Conservation (phyloP, 2,797 vertebrate species). For the Cercopithecus mitis region DNA sequence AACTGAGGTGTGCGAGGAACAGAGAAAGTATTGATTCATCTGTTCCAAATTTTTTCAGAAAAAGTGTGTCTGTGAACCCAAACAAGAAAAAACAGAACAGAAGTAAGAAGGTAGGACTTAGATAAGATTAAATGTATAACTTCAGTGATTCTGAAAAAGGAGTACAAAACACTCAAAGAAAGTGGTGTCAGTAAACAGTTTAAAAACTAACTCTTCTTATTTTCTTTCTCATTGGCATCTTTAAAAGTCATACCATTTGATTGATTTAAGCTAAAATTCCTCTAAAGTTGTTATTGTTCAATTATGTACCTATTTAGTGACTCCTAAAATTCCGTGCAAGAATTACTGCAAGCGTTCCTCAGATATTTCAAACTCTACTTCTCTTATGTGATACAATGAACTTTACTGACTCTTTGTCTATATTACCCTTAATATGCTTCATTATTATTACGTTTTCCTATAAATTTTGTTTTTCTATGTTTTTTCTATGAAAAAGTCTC, state of each 20-base stretch:
- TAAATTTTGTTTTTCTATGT: constrained; percentile 20
- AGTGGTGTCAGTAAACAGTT: constrained; percentile 58
- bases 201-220: not conserved
- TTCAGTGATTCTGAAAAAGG: constrained; percentile 59
- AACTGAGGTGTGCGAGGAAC: constrained; percentile 31
- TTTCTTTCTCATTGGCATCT: not conserved
- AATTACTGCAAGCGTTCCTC: constrained; percentile 66
- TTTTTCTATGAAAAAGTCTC: constrained; percentile 63
- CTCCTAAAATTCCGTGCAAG: constrained; percentile 66
- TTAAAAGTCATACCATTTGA: constrained; percentile 48
- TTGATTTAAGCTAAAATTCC: constrained; percentile 66
- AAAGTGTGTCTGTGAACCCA: constrained; percentile 2
- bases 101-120: not conserved
- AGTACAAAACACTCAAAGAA: constrained; percentile 41
- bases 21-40: constrained; percentile 46
- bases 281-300: constrained; percentile 77
- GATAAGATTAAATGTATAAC: not conserved
- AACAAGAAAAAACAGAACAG: not conserved
- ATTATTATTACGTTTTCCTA: constrained; percentile 73
- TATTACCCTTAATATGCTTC: constrained; percentile 65
- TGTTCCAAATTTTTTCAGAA: constrained; percentile 46
- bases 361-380: constrained; percentile 77
- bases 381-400: constrained; percentile 74
- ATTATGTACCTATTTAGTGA: constrained; percentile 73
- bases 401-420: constrained; percentile 77